Conservation (phyloP, 2,113 vertebrate species). For the Halcyon senegalensis region DNA sequence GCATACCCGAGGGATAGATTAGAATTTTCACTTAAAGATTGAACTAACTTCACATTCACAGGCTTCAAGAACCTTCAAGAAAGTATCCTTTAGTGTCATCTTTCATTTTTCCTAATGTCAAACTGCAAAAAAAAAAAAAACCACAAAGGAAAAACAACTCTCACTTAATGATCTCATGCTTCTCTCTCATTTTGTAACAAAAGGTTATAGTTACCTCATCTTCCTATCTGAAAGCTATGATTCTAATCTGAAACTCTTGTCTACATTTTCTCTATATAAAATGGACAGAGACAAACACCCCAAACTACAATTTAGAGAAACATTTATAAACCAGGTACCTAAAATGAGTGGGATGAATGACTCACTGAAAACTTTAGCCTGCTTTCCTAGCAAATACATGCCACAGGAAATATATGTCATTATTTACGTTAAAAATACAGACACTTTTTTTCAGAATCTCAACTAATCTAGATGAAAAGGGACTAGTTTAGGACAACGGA, state of each 20-base stretch:
- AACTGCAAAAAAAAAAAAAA: conserved; percentile 5
- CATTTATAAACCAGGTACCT: background rate
- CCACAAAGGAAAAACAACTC: background rate
- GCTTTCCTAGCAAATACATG: background rate
- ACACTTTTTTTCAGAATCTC: background rate
- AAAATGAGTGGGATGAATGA: background rate
- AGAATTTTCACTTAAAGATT: conserved; percentile 31
- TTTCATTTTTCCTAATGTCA: background rate
- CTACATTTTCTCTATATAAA: background rate
- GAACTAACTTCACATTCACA: background rate
- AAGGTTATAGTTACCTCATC: background rate
- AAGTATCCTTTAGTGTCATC: background rate
- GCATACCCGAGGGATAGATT: conserved; percentile 5
- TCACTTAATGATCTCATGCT: background rate
- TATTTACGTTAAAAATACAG: background rate
- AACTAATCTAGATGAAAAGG: background rate
- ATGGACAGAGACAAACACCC: background rate
- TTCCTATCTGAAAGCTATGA: background rate
- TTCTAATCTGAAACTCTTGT: background rate
- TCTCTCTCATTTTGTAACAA: background rate
- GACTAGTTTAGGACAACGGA: background rate
- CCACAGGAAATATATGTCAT: background rate
- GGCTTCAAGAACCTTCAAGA: background rate
- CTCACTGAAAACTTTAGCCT: background rate
- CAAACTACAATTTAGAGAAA: background rate